Evolutionary conservation across 2,888 invertebrate genomes (phyloP), one percentile per base, ranked within the genome.

Genomic region (Acronicta leporina): DNA sequence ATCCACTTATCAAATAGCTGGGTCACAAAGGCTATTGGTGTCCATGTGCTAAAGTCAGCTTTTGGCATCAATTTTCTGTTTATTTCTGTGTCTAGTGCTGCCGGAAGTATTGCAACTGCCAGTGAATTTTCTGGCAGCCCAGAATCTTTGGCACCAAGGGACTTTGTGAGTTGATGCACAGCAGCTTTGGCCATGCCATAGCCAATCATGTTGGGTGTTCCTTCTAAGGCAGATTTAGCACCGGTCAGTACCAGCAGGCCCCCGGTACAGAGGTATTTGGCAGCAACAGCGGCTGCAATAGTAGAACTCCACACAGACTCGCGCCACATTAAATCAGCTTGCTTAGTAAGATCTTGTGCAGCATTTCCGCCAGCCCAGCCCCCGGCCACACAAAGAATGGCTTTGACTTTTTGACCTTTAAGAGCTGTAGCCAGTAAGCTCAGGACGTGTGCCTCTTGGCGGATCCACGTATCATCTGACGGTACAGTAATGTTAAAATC

Each of bases 291-390:
- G 0, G 98, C 97, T 0, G 99, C 97, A 71, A 99, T 98, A 8
- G 94, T 90, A 0, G 99, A 99, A 74, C 98, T 98, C 98, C 99
- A 99, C 5, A 99, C 98, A 84, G 99, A 99, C 90, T 99, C 99
- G 69, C 97, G 97, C 98, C 99, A 98, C 99, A 99, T 99, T 48
- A 98, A 87, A 82, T 99, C 99, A 6, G 97, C 95, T 86, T 97
- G 99, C 88, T 98, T 98, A 47, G 98, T 95, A 72, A 99, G 96
- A 85, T 98, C 99, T 92, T 97, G 97, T 55, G 96, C 95, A 10
- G 98, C 97, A 95, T 98, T 99, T 30, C 99, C 99, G 51, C 99
- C 98, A 45, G 99, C 98, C 99, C 99, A 99, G 52, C 99, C 99
- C 47, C 99, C 99, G 66, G 99, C 99, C 16, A 99, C 99, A 92